Evolutionary conservation across 1,140 invertebrate genomes (phyloP), one percentile per base, ranked within the genome.

Genomic region (Trichogramma pretiosum): DNA sequence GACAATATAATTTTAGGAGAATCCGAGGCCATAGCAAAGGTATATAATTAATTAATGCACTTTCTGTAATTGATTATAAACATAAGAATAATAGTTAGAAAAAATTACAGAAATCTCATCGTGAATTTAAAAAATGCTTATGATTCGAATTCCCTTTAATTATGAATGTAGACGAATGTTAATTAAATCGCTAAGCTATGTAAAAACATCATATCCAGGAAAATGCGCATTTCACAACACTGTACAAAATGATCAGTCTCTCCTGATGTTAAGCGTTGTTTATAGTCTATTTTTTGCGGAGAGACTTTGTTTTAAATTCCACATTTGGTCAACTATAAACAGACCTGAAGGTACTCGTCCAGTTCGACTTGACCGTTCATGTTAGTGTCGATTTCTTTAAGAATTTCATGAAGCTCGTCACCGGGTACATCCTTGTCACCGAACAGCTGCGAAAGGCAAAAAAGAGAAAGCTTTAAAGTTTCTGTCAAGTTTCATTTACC

Each of bases 301-400:
- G 33, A 30, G 21, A 30, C 32, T 28, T 40, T 16, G 4, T 14
- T n/a, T n/a, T n/a, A n/a, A 16, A 30, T 42, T 50, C 26, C 43
- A 40, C 37, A n/a, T n/a, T 40, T 21, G 22, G 26, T 50, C 48
- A 40, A 41, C 36, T 17, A 51, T 39, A 44, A 63, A 64, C 63
- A 65, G 80, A 98, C 94, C 89, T 98, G 93, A 65, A 99, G 78
- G 74, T 97, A 99, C 76, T 99, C 95, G 66, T 95, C 92, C 62
- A 98, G 79, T 73, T 99, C 95, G 63, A 99, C 91, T 78, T 98
- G 91, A 61, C 96, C 96, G 76, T 99, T 99, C 82, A 93, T 93
- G 75, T 98, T 98, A 61, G 95, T 87, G 78, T 99, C 96, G 64
- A 98, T 96, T 80, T 99, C 95, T 68, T 79, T 84, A 50, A 99